Evolutionary conservation across 2,113 vertebrate species (phyloP).

Genomic region (Pelmatolapia mariae): DNA sequence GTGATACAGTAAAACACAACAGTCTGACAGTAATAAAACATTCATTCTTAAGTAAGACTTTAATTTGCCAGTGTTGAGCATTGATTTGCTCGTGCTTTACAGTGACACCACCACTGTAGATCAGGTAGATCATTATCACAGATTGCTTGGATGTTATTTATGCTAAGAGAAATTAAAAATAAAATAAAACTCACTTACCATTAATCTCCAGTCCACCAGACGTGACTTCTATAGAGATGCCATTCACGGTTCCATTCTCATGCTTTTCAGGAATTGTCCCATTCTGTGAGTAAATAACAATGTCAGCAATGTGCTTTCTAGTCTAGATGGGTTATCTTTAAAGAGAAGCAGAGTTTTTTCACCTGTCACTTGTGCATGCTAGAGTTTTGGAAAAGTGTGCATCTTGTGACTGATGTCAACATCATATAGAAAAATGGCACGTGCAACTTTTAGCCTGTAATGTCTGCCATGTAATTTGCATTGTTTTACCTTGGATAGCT

Average conservation of each 20-base stretch:
- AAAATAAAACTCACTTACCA: slow-evolving; percentile 25
- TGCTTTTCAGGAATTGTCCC: slow-evolving; percentile 9
- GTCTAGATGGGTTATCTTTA: not conserved
- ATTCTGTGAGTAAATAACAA: not conserved
- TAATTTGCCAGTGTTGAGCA: not conserved
- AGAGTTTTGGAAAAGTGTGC: not conserved
- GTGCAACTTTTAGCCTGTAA: not conserved
- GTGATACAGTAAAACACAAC: not conserved
- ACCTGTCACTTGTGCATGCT: not conserved
- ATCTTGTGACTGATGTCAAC: not conserved
- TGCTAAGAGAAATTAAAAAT: not conserved
- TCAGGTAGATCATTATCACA: not conserved
- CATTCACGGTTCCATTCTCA: slow-evolving; percentile 56
- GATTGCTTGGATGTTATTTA: not conserved
- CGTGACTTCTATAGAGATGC: slow-evolving; percentile 18
- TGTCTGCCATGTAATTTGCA: not conserved
- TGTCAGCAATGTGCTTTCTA: not conserved
- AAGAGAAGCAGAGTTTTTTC: not conserved
- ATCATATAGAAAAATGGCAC: not conserved
- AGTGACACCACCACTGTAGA: not conserved
- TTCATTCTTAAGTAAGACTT: not conserved
- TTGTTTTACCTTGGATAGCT: slow-evolving; percentile 36
- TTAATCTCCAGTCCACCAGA: not conserved
- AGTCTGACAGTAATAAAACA: not conserved
- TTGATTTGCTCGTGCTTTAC: not conserved